Evolutionary conservation across 2,888 invertebrate genomes (phyloP), one percentile per base, ranked within the genome.

Genomic region (Cyaniris semiargus): DNA sequence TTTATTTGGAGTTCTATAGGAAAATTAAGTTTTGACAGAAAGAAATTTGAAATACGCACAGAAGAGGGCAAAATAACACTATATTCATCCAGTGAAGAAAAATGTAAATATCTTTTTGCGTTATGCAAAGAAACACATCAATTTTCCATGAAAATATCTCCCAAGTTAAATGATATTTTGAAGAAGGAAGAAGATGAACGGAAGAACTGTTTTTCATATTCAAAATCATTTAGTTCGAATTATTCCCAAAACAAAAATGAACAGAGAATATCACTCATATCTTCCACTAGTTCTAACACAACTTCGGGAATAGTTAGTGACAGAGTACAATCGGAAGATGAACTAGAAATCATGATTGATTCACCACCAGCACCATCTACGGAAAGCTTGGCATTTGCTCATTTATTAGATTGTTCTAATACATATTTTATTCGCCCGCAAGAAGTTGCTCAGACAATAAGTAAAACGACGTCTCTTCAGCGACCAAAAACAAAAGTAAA

Each of bases 241-340:
- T 89, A 91, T 78, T 95, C 95, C 83, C 95, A 95, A 82, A 95
- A 95, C 83, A 96, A 96, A 85, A 96, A 94, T 80, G 97, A 97
- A 89, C 97, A 97, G 89, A 95, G 98, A 83, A 97, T 97, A 87
- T 98, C 98, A 78, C 97, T 98, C 48, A 98, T 98, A 86, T 98
- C 98, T 79, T 97, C 97, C 85, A 97, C 98, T 70, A 98, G 98
- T 85, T 98, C 98, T n/a, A 98, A 98, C 87, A 99, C 98, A 66
- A 99, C 99, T 34, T 98, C 98, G 48, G 99, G 99, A 79, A 98
- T 99, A 83, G 98, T 98, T 72, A 98, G 98, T 88, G 99, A 99
- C 89, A 96, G 98, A 82, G 98, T 98, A 78, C 98, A 98, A 88
- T 98, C 98, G 77, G 97, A 98, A 92, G 98, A 98, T 87, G 98